Evolutionary conservation across 2,888 invertebrate genomes (phyloP).

Genomic region (Drosophila lutescens): DNA sequence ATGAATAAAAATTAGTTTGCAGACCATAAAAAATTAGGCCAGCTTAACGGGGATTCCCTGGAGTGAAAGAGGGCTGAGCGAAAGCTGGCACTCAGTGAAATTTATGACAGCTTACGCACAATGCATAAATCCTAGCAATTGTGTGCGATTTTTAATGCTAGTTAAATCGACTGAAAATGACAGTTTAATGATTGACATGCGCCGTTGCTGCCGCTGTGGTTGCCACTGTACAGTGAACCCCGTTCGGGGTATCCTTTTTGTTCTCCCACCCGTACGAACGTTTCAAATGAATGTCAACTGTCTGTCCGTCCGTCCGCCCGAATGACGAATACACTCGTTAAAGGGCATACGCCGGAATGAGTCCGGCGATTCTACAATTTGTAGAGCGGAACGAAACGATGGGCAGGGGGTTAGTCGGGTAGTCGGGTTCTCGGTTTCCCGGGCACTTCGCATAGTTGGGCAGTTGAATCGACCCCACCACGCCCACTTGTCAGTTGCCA

Average conservation of each 20-base stretch:
- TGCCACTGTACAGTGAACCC: slow-evolving; percentile 41
- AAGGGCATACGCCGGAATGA: slow-evolving; percentile 76
- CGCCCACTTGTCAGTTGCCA: slow-evolving; percentile 74
- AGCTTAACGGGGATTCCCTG: slow-evolving; percentile 57
- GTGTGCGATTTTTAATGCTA: slow-evolving; percentile 80
- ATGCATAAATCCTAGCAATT: slow-evolving; percentile 79
- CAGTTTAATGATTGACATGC: slow-evolving; percentile 80
- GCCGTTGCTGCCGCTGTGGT: slow-evolving; percentile 38
- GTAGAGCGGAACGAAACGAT: slow-evolving; percentile 67
- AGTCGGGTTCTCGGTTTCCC: slow-evolving; percentile 14
- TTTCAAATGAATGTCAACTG: slow-evolving; percentile 77
- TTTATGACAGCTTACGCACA: slow-evolving; percentile 77
- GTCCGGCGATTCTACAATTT: slow-evolving; percentile 51
- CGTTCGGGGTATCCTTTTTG: slow-evolving; percentile 36
- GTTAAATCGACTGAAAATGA: slow-evolving; percentile 82
- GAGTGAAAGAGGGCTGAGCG: not conserved
- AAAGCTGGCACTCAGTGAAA: slow-evolving; percentile 53
- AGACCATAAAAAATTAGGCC: slow-evolving; percentile 75
- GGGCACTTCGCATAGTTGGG: slow-evolving; percentile 52
- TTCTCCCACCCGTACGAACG: slow-evolving; percentile 47
- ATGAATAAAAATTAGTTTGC: slow-evolving; percentile 80
- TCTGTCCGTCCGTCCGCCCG: slow-evolving; percentile 66
- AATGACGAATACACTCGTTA: slow-evolving; percentile 79
- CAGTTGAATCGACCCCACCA: slow-evolving; percentile 52
- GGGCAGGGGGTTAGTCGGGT: slow-evolving; percentile 27